Base-by-base conservation (phyloP, 2,888 invertebrate genomes). In the Sericinus montela region DNA sequence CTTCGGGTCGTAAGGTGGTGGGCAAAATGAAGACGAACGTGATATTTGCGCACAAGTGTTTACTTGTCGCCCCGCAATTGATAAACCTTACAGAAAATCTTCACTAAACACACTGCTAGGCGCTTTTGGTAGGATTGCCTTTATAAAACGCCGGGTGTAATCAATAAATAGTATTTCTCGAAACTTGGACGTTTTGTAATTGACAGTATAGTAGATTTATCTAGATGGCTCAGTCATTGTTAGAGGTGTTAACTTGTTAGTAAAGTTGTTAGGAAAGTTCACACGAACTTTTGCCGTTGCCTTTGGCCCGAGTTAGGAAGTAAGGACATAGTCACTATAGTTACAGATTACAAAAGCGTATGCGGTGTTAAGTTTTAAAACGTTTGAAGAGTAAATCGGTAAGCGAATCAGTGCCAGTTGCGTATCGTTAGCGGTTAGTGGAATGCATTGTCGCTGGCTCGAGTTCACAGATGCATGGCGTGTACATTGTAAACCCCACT, bases 401-500 rank as follows among this genome's bases (percentile, higher is more conserved):
- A 71, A 77, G 72, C 74, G 72, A 68, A 67, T 72, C 68, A 70
- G 71, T 80, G 75, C 72, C 69, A 68, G 59, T 67, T 60, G 62
- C 67, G 68, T 68, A 69, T 65, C 65, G 72, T 75, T 72, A 80
- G 75, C 69, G 72, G 78, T 86, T 83, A 81, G 80, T 80, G 84
- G 87, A 86, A 86, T 87, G 87, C 87, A 86, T 81, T 83, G 87
- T 83, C 86, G 80, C 71, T 55, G 75, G 74, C 77, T 75, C 85
- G 82, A 89, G 91, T 92, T 93, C 92, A 93, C 92, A 93, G 93
- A 92, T 93, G 93, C 92, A 93, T 91, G 91, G 93, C 93, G 90
- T 93, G 93, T 91, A 93, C 90, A 84, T 92, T 92, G 90, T 91
- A 91, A 85, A 91, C 91, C 75, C 91, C 91, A 78, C 82, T 91